Base-by-base conservation (phyloP, 2,113 vertebrate species). In the Upupa epops region DNA sequence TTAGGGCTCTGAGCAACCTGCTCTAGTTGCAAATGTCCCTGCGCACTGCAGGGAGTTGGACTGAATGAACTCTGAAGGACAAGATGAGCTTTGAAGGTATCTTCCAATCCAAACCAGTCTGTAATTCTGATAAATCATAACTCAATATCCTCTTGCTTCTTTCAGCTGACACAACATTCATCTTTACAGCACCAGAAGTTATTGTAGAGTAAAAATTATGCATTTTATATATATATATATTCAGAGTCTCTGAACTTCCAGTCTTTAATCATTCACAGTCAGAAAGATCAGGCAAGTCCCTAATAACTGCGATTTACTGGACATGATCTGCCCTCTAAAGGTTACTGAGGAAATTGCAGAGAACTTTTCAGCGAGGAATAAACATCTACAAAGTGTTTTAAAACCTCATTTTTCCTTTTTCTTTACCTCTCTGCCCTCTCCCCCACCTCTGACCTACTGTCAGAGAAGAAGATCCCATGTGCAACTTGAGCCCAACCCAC, bases 241-340 rank as follows among this genome's bases (percentile, higher is more conserved):
- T 59, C n/a, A 2, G 49, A 58, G 31, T 0, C n/a, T 48, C 34
- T 34, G 29, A 19, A 28, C 28, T 37, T 85, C 1, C 4, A 46
- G 40, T 42, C 40, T 42, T 42, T 42, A 42, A 42, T 42, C 40
- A 34, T 11, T n/a, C 37, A 6, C 2, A 61, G 7, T 1, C 37
- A 3, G 40, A 59, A 61, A 25, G 2, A 51, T 2, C 16, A 4
- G n/a, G 25, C 64, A 13, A 86, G 34, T 7, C 65, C 66, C 64
- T 52, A 17, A 32, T 63, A n/a, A 2, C 54, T 36, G 40, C 1
- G 31, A 73, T 96, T 97, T 83, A 51, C 75, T 69, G 90, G 92
- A 17, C 92, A 3, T 11, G 5, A 45, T 83, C 86, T 96, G 97
- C 97, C 97, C 97, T 96, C 97, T 97, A 95, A 93, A 97, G 97